These are phyloP conservation scores for Sinocyclocheilus grahami DNA, from an alignment of 2,113 vertebrate species.

Conservation along the genomic window DNA sequence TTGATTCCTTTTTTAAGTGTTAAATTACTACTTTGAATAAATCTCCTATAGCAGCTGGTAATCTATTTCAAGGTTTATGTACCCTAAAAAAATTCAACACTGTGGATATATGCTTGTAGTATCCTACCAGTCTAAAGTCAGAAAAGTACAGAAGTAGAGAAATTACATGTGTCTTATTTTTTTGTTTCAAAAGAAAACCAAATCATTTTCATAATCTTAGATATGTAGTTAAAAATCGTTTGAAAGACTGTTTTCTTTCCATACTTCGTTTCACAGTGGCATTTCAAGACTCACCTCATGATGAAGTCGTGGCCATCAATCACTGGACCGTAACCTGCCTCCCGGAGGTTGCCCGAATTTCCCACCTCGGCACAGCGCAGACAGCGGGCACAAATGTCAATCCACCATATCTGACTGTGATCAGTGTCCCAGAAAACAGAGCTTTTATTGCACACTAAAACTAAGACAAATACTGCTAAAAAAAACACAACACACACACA, in stretches of 20 bases:
- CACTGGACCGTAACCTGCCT: slow-evolving; percentile 82
- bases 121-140: neutral
- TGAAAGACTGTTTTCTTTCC: neutral
- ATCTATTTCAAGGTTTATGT: neutral
- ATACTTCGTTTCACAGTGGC: neutral
- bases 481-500: too few relatives aligned
- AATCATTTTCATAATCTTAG: neutral
- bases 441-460: too few relatives aligned
- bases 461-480: too few relatives aligned
- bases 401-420: too few relatives aligned
- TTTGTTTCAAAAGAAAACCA: neutral
- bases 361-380: slow-evolving; percentile 96
- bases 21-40: neutral
- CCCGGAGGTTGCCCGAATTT: slow-evolving; percentile 93
- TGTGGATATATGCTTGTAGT: neutral
- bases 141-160: neutral
- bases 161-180: neutral
- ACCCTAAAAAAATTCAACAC: neutral
- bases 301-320: slow-evolving; percentile 90
- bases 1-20: neutral
- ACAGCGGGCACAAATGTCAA: slow-evolving; percentile 79
- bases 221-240: neutral
- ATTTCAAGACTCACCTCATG: slow-evolving; percentile 84
- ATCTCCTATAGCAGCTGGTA: neutral
- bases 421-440: too few relatives aligned